Conservation (phyloP, 2,888 invertebrate genomes). For the Barypeithes pellucidus region DNA sequence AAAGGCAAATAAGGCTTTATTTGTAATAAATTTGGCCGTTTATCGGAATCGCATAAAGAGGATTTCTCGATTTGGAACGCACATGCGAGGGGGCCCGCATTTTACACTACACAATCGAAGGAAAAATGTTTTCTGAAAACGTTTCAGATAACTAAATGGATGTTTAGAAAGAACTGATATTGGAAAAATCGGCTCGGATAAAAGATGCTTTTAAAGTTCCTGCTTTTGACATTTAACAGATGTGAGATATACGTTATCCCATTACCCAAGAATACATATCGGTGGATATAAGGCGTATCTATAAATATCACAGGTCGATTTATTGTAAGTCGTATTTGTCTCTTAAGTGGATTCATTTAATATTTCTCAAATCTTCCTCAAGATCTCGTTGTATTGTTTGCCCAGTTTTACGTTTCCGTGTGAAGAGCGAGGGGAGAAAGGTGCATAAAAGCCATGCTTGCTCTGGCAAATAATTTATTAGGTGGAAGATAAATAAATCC, state of each 20-base stretch:
- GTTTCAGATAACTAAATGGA: conserved; percentile 30
- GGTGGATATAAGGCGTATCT: conserved; percentile 1
- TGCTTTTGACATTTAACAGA: conserved; percentile 39
- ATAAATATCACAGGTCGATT: conserved; percentile 3
- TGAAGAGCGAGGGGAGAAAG: no score
- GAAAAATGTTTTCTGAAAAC: conserved; percentile 25
- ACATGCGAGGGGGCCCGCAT: conserved; percentile 22
- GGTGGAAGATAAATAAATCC: no score
- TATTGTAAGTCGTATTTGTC: conserved; percentile 4
- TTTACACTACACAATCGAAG: conserved; percentile 31
- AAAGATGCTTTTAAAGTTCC: conserved; percentile 34
- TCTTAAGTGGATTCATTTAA: neutral
- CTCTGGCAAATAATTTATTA: no score
- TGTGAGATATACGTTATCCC: conserved; percentile 38
- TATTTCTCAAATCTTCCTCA: no score
- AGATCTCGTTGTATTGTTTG: no score
- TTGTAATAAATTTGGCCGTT: conserved; percentile 31
- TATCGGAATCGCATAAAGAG: conserved; percentile 29
- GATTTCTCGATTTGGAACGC: conserved; percentile 27
- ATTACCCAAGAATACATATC: conserved; percentile 30
- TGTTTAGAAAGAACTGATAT: conserved; percentile 31
- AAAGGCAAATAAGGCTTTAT: conserved; percentile 30
- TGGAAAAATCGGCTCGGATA: conserved; percentile 32
- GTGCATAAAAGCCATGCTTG: no score
- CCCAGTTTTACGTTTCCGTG: no score